A percentile compares a stretch with the other conserved stretches of the same genome.
These are phyloP conservation scores for Gerosis bhagava DNA, from an alignment of 2,888 invertebrate species.

Conservation along the genomic window DNA sequence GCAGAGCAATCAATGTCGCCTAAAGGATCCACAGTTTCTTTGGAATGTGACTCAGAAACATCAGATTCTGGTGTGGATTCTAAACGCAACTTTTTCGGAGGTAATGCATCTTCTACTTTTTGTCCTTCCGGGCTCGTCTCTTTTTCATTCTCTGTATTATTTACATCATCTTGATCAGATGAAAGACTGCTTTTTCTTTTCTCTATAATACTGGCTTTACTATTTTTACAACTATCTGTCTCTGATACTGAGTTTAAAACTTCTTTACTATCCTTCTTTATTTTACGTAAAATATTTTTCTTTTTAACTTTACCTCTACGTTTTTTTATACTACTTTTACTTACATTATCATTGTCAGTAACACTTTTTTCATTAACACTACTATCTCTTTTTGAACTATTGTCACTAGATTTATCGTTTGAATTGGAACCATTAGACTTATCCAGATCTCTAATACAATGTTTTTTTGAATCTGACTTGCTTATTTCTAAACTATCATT, in stretches of 20 bases:
- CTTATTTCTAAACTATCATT: conserved; percentile 58
- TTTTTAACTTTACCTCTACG: conserved; percentile 63
- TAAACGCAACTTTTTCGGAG: conserved; percentile 68
- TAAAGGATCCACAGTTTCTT: conserved; percentile 46
- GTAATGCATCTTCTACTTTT: conserved; percentile 62
- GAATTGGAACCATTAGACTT: conserved; percentile 59
- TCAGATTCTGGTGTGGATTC: conserved; percentile 65
- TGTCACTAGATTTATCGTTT: conserved; percentile 42
- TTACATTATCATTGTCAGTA: conserved; percentile 54
- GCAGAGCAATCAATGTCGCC: conserved; percentile 46
- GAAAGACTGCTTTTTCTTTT: conserved; percentile 74
- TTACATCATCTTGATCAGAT: conserved; percentile 61
- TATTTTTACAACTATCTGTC: conserved; percentile 61
- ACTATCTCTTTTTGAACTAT: conserved; percentile 53
- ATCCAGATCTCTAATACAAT: conserved; percentile 61
- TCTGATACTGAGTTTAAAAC: conserved; percentile 53
- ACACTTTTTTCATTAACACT: conserved; percentile 58
- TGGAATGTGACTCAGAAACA: conserved; percentile 62
- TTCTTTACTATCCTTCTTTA: conserved; percentile 53
- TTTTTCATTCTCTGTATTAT: conserved; percentile 53
- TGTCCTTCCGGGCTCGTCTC: conserved; percentile 55
- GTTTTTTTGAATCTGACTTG: conserved; percentile 68
- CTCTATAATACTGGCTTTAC: conserved; percentile 69
- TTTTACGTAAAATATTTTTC: conserved; percentile 52
- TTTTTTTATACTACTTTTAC: conserved; percentile 61